phyloP scores from a whole-genome alignment of 2,797 vertebrate species.

The Sebastes steindachneri region DNA sequence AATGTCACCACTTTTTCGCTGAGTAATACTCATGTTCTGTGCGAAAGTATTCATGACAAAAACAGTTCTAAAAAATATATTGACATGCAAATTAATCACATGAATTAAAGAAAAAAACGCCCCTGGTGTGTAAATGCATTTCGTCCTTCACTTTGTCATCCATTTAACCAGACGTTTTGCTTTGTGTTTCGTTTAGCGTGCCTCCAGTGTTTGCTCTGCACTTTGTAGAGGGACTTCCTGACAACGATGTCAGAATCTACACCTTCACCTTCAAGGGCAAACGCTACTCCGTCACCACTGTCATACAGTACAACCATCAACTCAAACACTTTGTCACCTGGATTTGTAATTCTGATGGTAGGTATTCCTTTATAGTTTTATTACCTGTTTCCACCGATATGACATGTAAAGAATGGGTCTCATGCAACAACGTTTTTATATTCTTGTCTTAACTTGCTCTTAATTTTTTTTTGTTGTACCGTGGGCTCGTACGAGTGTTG shows the following conservation, averaged over 20 bases:
- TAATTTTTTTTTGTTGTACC: too few relatives aligned
- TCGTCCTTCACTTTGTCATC: background rate
- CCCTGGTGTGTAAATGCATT: too few relatives aligned
- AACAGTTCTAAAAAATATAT: too few relatives aligned
- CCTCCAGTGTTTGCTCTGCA: conserved; percentile 88
- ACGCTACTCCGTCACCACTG: conserved; percentile 81
- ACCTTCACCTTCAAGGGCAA: conserved; percentile 85
- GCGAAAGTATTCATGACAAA: too few relatives aligned
- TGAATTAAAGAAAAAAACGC: too few relatives aligned
- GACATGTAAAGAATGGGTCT: too few relatives aligned
- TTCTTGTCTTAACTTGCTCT: too few relatives aligned
- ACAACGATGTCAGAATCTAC: conserved; percentile 82
- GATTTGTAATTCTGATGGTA: conserved; percentile 86
- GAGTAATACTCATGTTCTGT: too few relatives aligned
- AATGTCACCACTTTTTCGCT: too few relatives aligned
- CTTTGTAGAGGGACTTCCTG: conserved; percentile 91
- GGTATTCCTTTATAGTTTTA: conserved; percentile 43
- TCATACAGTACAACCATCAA: conserved; percentile 88
- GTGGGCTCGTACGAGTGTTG: too few relatives aligned
- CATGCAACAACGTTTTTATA: too few relatives aligned
- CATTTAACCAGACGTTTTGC: background rate
- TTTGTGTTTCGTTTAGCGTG: conserved; percentile 72
- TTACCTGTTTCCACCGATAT: background rate
- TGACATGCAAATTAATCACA: too few relatives aligned
- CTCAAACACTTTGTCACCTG: conserved; percentile 92